These are phyloP conservation scores for Lepidocyrtoides sp. DNA, from an alignment of 2,888 invertebrate species.

Conservation along the genomic window DNA sequence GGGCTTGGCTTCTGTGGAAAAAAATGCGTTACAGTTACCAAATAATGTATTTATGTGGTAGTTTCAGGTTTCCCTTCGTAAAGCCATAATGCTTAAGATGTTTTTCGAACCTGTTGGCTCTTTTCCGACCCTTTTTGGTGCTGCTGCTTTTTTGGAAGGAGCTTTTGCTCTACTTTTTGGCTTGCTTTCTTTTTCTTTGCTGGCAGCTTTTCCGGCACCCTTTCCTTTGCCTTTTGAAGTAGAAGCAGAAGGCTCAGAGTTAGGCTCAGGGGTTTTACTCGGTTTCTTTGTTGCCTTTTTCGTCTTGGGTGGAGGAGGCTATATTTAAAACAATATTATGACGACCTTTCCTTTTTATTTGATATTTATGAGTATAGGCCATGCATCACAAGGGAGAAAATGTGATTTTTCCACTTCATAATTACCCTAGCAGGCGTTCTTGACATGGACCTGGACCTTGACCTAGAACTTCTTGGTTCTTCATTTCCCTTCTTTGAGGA, in stretches of 20 bases:
- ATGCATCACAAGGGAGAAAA: no score
- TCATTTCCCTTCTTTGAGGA: constrained; percentile 64
- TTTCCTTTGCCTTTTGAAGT: constrained; percentile 43
- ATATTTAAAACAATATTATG: not conserved
- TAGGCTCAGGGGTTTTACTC: constrained; percentile 27
- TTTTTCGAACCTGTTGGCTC: constrained; percentile 47
- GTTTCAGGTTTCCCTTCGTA: no score
- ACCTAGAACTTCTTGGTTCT: constrained; percentile 53
- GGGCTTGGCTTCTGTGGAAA: not conserved
- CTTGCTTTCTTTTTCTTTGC: constrained; percentile 31
- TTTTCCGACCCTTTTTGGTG: constrained; percentile 77
- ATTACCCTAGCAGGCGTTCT: constrained; percentile 83
- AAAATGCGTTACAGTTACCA: no score
- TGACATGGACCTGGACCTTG: constrained; percentile 82
- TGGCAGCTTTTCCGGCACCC: not conserved
- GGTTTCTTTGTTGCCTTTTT: constrained; percentile 55
- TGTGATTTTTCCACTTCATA: no score
- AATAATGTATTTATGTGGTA: no score
- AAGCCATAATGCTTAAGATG: no score
- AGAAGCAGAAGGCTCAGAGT: constrained; percentile 61
- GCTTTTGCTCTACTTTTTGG: constrained; percentile 49
- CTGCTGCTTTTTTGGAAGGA: constrained; percentile 61
- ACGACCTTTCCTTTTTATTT: no score
- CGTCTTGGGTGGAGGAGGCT: constrained; percentile 60
- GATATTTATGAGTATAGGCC: no score